Evolutionary conservation across 2,797 vertebrate genomes (phyloP).

Genomic region (Neosilurus mollespiculum): DNA sequence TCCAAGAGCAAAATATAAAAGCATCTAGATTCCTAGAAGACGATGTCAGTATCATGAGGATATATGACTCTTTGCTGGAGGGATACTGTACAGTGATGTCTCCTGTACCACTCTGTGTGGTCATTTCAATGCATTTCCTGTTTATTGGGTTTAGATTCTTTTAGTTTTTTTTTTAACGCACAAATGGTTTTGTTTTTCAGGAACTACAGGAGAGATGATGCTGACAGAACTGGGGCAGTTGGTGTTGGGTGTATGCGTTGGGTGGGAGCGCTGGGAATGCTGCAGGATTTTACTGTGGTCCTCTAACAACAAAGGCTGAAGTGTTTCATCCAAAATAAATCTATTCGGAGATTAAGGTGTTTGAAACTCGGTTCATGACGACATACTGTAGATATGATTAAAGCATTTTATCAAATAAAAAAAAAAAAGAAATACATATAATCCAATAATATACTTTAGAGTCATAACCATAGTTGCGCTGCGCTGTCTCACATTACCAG

Average conservation of each 20-base stretch:
- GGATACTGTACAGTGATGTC: background rate
- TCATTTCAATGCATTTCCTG: background rate
- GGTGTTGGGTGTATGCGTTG: background rate
- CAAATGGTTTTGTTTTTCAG: background rate
- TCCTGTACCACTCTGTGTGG: too few species aligned
- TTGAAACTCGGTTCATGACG: background rate
- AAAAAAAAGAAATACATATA: too few species aligned
- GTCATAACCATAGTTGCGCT: too few species aligned
- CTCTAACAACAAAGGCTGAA: background rate
- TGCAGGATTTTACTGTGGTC: background rate
- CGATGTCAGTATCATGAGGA: background rate
- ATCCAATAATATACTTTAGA: too few species aligned
- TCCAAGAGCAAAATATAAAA: background rate
- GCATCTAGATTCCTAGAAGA: background rate
- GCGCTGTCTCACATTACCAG: too few species aligned
- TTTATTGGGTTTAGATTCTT: background rate
- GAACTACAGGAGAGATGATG: background rate
- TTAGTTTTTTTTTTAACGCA: background rate
- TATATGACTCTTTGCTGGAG: background rate
- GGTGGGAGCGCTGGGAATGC: background rate
- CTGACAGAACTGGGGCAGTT: conserved; percentile 1
- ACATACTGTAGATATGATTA: background rate
- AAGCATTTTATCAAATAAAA: too few species aligned
- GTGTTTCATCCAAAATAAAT: background rate
- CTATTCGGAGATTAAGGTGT: background rate